Percentiles rank a stretch among this genome's conserved stretches.
These are phyloP conservation scores for Mamestra configurata DNA, from an alignment of 1,140 invertebrate species.

Conservation along the genomic window DNA sequence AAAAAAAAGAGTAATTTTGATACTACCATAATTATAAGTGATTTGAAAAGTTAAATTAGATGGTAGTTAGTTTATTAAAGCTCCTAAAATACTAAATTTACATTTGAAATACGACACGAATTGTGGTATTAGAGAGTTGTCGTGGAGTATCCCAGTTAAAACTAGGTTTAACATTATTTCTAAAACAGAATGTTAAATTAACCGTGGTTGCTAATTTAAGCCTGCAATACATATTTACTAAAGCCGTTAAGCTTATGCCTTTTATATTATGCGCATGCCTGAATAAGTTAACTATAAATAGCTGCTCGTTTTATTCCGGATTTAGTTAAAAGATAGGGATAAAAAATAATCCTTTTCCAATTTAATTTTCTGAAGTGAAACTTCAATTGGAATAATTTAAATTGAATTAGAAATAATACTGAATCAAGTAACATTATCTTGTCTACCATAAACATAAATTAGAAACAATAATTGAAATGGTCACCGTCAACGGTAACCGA, in stretches of 20 bases:
- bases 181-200: slow-evolving; percentile 40
- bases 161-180: slow-evolving; percentile 29
- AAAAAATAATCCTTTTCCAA: neutral
- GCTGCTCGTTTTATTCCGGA: neutral
- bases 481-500: neutral
- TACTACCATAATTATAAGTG: slow-evolving; percentile 3
- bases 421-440: neutral
- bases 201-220: slow-evolving; percentile 19
- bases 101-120: slow-evolving; percentile 29
- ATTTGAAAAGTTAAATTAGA: slow-evolving; percentile 35
- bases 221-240: slow-evolving; percentile 21
- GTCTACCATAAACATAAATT: neutral
- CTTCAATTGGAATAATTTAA: neutral
- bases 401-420: too few species aligned
- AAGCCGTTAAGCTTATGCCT: slow-evolving; percentile 7
- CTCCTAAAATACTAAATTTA: slow-evolving; percentile 31
- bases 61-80: slow-evolving; percentile 29
- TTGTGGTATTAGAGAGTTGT: slow-evolving; percentile 25
- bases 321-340: neutral
- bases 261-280: neutral
- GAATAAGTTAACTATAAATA: neutral
- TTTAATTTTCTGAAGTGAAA: too few species aligned
- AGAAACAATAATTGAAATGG: neutral
- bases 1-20: slow-evolving; percentile 2
- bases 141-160: slow-evolving; percentile 30